Percentiles rank a stretch among this genome's conserved stretches.
Evolutionary conservation across 2,797 vertebrate genomes (phyloP).

Genomic region (Takifugu rubripes): DNA sequence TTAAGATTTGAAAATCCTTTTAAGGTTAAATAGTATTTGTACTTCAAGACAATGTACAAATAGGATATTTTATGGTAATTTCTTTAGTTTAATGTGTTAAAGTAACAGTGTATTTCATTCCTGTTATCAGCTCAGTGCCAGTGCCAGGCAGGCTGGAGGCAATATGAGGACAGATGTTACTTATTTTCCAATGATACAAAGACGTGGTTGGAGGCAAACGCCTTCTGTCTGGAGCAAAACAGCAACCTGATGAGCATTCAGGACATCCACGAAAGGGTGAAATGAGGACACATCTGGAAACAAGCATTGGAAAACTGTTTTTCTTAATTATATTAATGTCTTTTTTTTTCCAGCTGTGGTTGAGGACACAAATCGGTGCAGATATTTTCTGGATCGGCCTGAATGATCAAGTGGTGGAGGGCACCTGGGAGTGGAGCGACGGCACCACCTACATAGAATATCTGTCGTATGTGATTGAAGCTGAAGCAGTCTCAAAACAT

Average conservation of each 20-base stretch:
- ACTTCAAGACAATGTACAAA: too few relatives aligned
- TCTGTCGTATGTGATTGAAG: constrained; percentile 60
- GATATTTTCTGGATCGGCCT: constrained; percentile 77
- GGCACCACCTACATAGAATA: constrained; percentile 57
- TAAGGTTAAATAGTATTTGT: too few relatives aligned
- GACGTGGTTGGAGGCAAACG: constrained; percentile 69
- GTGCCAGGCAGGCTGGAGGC: constrained; percentile 75
- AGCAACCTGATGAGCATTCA: constrained; percentile 74
- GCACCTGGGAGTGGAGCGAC: constrained; percentile 76
- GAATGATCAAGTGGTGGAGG: constrained; percentile 65
- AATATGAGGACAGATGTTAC: constrained; percentile 69
- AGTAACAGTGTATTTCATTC: neutral
- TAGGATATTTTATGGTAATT: too few relatives aligned
- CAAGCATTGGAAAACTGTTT: neutral
- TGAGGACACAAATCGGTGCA: constrained; percentile 66
- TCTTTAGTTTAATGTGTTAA: neutral
- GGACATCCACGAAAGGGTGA: constrained; percentile 74
- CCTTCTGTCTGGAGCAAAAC: constrained; percentile 49
- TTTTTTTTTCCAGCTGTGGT: constrained; percentile 65
- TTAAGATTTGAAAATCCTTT: too few relatives aligned
- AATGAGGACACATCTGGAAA: constrained; percentile 5
- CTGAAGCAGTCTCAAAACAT: neutral
- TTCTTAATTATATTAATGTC: neutral
- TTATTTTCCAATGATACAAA: constrained; percentile 68
- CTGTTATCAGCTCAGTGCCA: constrained; percentile 55